Evolutionary conservation across 2,888 invertebrate species (phyloP).

Genomic region (Tipula confusa): DNA sequence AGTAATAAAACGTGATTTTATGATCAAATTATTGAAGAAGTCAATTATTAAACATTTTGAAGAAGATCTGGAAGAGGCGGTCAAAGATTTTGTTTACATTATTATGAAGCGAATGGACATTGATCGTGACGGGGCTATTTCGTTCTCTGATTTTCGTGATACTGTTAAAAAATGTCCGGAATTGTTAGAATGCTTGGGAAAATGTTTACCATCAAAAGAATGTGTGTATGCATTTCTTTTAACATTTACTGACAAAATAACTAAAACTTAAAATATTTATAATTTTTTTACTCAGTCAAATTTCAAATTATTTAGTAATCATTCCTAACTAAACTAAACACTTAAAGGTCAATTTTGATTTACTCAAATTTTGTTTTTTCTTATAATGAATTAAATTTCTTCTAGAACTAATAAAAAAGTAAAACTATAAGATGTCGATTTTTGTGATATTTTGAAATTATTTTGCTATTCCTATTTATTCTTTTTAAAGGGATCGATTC

Average conservation of each 20-base stretch:
- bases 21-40: conserved; percentile 49
- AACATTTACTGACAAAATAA: conserved; percentile 31
- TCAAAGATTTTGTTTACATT: conserved; percentile 63
- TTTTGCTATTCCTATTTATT: too few relatives aligned
- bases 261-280: too few relatives aligned
- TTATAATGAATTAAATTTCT: too few relatives aligned
- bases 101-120: conserved; percentile 66
- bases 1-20: conserved; percentile 60
- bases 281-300: too few relatives aligned
- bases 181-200: conserved; percentile 63
- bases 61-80: conserved; percentile 65
- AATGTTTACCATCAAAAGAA: conserved; percentile 59
- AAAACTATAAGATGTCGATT: too few relatives aligned
- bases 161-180: conserved; percentile 58
- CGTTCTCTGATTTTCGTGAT: conserved; percentile 58
- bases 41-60: conserved; percentile 54
- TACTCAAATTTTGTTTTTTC: too few relatives aligned
- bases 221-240: conserved; percentile 31
- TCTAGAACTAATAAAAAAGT: too few relatives aligned
- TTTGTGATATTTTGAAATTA: too few relatives aligned
- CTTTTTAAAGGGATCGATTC: too few relatives aligned
- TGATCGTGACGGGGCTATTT: conserved; percentile 65
- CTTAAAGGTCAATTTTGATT: too few relatives aligned
- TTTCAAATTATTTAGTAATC: too few relatives aligned
- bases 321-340: too few relatives aligned